Percentiles rank a stretch among this genome's conserved stretches.
Evolutionary conservation across 30 jellyfish, hydroid and myxozoan species (phyloP).

Genomic region (Turritopsis dohrnii): DNA sequence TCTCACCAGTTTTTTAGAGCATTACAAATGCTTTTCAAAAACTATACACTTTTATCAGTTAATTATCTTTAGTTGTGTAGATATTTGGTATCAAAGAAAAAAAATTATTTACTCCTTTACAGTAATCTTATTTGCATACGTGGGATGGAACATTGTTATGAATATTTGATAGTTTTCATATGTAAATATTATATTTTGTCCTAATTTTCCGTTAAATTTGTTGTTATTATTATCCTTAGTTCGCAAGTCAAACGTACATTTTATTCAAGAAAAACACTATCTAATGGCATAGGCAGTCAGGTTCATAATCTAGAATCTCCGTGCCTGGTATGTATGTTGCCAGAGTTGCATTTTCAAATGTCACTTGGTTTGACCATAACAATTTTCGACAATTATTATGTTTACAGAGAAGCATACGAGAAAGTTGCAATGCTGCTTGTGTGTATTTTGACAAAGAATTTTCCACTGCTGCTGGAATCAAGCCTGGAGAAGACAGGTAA

Average conservation of each 20-base stretch:
- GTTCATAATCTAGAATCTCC: neutral
- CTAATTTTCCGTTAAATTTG: neutral
- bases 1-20: too few relatives aligned
- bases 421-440: neutral
- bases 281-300: neutral
- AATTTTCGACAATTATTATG: neutral
- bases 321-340: neutral
- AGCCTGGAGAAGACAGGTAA: constrained; percentile 7
- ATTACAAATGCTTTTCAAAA: too few relatives aligned
- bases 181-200: too few relatives aligned
- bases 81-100: too few relatives aligned
- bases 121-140: too few relatives aligned
- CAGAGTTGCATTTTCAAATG: neutral
- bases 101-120: too few relatives aligned
- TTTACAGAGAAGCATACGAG: neutral
- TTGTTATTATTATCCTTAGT: neutral
- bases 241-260: neutral
- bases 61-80: too few relatives aligned
- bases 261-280: neutral
- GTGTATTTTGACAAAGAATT: neutral
- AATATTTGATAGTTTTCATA: neutral
- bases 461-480: constrained; percentile 1
- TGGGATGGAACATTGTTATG: too few relatives aligned
- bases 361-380: neutral
- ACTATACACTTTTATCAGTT: too few relatives aligned